A percentile compares a stretch with the other conserved stretches of the same genome.
phyloP scores from a whole-genome alignment of 2,888 invertebrate genomes.

The Dioctria linearis region DNA sequence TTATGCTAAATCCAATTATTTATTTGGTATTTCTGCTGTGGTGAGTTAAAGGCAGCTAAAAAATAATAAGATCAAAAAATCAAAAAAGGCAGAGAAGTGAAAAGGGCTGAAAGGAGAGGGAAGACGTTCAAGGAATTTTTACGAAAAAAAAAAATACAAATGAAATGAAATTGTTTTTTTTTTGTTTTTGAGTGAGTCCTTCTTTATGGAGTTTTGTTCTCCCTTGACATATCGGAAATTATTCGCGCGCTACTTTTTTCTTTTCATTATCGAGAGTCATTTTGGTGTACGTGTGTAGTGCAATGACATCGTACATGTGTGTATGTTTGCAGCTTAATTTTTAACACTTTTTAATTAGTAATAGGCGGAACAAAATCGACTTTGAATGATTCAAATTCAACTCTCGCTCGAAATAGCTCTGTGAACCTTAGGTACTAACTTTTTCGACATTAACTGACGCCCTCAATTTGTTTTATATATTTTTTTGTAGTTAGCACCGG shows the following conservation, averaged over 20 bases:
- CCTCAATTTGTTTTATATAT: not conserved
- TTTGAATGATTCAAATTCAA: conserved; percentile 49
- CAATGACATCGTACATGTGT: conserved; percentile 29
- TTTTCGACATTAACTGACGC: not conserved
- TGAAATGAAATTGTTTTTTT: conserved; percentile 22
- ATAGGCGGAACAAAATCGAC: conserved; percentile 41
- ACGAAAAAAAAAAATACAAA: conserved; percentile 30
- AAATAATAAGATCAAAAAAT: conserved; percentile 48
- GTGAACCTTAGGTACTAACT: conserved; percentile 9
- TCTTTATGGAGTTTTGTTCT: conserved; percentile 52
- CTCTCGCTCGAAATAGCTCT: conserved; percentile 11
- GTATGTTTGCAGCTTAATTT: conserved; percentile 36
- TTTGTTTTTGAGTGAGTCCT: conserved; percentile 25
- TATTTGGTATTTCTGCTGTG: conserved; percentile 55
- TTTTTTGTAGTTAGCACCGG: no score
- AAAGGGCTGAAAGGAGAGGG: conserved; percentile 6
- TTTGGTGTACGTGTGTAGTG: conserved; percentile 13
- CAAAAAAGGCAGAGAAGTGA: not conserved
- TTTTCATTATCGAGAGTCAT: conserved; percentile 11
- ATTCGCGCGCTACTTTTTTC: conserved; percentile 47
- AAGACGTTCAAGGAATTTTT: conserved; percentile 39
- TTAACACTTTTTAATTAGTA: conserved; percentile 53
- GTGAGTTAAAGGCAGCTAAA: conserved; percentile 51
- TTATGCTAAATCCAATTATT: conserved; percentile 57
- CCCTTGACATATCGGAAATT: conserved; percentile 53